These are phyloP conservation scores for Euwallacea similis DNA, from an alignment of 1,140 invertebrate species.

Conservation along the genomic window DNA sequence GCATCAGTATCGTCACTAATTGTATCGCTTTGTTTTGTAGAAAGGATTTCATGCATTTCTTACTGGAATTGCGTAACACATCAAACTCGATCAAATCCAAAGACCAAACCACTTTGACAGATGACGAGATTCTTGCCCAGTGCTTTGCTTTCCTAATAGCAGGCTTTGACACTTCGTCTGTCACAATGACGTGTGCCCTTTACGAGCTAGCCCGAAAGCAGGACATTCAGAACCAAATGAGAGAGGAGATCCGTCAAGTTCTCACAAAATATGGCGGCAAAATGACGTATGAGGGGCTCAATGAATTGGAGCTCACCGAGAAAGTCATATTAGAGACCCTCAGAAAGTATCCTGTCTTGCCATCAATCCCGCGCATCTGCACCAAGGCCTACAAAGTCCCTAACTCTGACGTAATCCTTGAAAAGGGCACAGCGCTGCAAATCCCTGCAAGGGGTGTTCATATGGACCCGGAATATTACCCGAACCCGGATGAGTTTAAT, in stretches of 20 bases:
- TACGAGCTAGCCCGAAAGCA: constrained; percentile 57
- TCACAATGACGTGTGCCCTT: constrained; percentile 54
- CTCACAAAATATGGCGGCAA: neutral
- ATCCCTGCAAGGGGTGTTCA: constrained; percentile 55
- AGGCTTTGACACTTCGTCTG: constrained; percentile 58
- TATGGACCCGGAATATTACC: constrained; percentile 58
- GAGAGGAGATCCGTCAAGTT: constrained; percentile 50
- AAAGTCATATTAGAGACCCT: constrained; percentile 57
- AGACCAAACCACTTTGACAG: constrained; percentile 19
- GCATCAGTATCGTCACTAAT: too few relatives aligned
- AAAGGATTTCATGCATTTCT: constrained; percentile 60
- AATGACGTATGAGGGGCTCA: neutral
- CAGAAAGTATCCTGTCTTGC: constrained; percentile 60
- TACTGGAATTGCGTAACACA: constrained; percentile 58
- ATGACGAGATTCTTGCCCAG: constrained; percentile 51
- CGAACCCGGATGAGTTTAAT: constrained; percentile 65
- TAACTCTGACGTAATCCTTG: constrained; percentile 51
- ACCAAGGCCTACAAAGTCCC: constrained; percentile 42
- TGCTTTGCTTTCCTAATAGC: constrained; percentile 57
- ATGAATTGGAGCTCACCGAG: neutral
- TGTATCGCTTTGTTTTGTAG: constrained; percentile 47
- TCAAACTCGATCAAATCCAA: constrained; percentile 37
- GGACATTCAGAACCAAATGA: constrained; percentile 55
- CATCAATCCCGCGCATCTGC: constrained; percentile 26
- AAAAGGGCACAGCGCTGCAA: constrained; percentile 53